Percentiles rank a stretch among this genome's conserved stretches.
Evolutionary conservation across 2,888 invertebrate species (phyloP).

Genomic region (Trichopria drosophilae): DNA sequence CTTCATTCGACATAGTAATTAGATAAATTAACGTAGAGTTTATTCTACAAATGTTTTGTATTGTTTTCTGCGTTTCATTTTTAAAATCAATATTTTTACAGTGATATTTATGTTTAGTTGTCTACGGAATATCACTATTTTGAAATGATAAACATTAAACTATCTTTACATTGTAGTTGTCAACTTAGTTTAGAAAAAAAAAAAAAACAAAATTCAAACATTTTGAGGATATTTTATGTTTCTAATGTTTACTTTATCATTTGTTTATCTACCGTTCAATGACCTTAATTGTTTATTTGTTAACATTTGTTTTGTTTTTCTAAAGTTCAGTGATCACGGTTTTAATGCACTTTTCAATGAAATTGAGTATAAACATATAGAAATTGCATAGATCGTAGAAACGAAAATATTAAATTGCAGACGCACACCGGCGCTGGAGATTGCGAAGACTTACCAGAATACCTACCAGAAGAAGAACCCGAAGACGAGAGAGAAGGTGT

Average conservation of each 20-base stretch:
- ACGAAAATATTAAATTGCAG: constrained; percentile 34
- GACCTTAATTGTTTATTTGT: too few relatives aligned
- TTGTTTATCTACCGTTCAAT: too few relatives aligned
- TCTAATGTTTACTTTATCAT: too few relatives aligned
- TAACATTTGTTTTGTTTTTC: too few relatives aligned
- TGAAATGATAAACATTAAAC: too few relatives aligned
- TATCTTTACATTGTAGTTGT: neutral
- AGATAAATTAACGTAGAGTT: neutral
- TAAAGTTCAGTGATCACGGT: too few relatives aligned
- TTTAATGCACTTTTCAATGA: neutral
- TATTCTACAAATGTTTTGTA: constrained; percentile 1
- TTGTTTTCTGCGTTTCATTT: neutral
- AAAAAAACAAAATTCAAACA: neutral
- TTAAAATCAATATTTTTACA: neutral
- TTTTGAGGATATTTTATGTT: too few relatives aligned
- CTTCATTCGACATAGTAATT: neutral
- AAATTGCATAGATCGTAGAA: neutral
- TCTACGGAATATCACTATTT: too few relatives aligned
- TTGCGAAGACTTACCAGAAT: constrained; percentile 53
- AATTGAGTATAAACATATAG: neutral
- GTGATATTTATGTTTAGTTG: too few relatives aligned
- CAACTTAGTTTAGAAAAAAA: constrained; percentile 4
- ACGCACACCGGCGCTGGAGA: constrained; percentile 46
- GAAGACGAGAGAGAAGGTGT: constrained; percentile 54
- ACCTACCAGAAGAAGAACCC: constrained; percentile 52